A percentile compares a stretch with the other conserved stretches of the same genome.
Conservation (phyloP, 2,113 vertebrate genomes). For the Lichenostomus cassidix region DNA sequence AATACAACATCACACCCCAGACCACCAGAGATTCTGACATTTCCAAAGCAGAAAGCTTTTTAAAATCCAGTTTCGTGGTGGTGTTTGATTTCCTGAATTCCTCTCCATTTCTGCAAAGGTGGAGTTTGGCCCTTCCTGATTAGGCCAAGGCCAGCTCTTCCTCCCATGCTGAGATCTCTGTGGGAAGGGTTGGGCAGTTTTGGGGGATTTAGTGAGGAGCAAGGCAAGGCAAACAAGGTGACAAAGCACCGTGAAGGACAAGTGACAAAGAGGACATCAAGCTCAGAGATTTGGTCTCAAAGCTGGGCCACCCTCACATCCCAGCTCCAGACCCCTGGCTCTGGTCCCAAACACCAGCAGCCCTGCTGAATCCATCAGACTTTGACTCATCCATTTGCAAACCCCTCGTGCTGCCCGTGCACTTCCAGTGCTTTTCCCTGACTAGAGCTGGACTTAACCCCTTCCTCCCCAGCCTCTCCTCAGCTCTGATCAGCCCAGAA, state of each 20-base stretch:
- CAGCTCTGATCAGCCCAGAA: background rate
- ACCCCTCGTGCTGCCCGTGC: accelerated
- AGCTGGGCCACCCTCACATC: background rate
- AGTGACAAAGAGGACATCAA: background rate
- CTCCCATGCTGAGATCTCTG: background rate
- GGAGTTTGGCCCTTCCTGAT: background rate
- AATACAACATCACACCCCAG: background rate
- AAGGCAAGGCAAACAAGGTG: background rate
- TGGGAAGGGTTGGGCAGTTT: background rate
- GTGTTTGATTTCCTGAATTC: background rate
- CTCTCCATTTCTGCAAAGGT: background rate
- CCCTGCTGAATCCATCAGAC: background rate
- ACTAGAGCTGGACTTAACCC: background rate
- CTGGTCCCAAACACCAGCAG: background rate
- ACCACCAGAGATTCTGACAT: background rate
- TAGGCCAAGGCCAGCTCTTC: accelerated
- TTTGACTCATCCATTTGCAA: background rate
- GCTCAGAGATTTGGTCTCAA: background rate
- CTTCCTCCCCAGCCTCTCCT: background rate
- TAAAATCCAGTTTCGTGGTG: accelerated
- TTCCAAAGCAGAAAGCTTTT: background rate
- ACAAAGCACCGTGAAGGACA: background rate
- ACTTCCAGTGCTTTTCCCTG: background rate
- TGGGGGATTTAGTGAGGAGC: background rate
- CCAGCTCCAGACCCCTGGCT: background rate